phyloP scores from a whole-genome alignment of 2,888 invertebrate species.

The Pristionchus japonicus region DNA sequence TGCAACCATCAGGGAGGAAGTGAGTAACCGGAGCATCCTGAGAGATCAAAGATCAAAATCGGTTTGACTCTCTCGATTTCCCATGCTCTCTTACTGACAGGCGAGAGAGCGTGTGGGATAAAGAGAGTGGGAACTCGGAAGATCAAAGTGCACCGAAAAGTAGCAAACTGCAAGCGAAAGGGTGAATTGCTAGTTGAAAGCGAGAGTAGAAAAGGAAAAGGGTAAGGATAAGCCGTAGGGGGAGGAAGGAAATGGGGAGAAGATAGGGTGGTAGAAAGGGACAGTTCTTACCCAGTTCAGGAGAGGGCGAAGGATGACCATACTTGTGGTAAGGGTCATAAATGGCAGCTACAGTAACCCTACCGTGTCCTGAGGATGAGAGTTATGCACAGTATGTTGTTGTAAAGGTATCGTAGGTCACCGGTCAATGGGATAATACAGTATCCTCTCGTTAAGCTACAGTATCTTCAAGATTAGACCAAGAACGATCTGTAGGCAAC shows the following conservation, averaged over 20 bases:
- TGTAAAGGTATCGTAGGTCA: too few relatives aligned
- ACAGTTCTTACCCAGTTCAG: not conserved
- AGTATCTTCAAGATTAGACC: not conserved
- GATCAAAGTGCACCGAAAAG: not conserved
- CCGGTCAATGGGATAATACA: not conserved
- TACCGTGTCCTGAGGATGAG: too few relatives aligned
- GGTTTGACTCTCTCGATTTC: not conserved
- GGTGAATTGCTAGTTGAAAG: not conserved
- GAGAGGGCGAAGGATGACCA: not conserved
- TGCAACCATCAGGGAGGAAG: not conserved
- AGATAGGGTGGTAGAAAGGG: not conserved
- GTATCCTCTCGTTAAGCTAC: not conserved
- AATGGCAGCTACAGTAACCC: too few relatives aligned
- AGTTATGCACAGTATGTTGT: too few relatives aligned
- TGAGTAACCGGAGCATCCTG: slow-evolving; percentile 28
- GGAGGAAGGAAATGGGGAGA: not conserved
- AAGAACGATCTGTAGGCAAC: too few relatives aligned
- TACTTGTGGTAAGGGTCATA: not conserved
- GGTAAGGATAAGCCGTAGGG: not conserved
- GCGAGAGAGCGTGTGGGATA: too few relatives aligned
- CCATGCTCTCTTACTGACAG: not conserved
- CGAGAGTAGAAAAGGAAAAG: not conserved
- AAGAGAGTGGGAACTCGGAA: not conserved
- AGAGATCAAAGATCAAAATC: slow-evolving; percentile 34
- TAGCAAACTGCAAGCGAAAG: not conserved